phyloP scores from a whole-genome alignment of 2,888 invertebrate genomes.

The Microplitis deprimator region DNA sequence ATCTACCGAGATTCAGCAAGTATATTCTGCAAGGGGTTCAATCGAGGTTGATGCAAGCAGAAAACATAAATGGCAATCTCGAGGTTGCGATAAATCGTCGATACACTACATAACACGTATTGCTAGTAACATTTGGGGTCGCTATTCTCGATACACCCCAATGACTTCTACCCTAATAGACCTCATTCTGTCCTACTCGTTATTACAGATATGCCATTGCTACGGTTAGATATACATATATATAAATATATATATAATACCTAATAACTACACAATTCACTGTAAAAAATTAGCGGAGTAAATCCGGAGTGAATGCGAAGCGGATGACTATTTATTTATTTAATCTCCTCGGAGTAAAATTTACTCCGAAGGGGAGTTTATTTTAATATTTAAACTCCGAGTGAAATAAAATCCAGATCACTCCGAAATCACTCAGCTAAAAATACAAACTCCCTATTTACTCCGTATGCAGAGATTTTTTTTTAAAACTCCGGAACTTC shows the following conservation, averaged over 20 bases:
- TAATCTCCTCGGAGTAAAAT: too few relatives aligned
- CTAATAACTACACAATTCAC: too few relatives aligned
- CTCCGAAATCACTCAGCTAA: too few relatives aligned
- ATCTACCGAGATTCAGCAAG: not conserved
- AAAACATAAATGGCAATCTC: conserved; percentile 34
- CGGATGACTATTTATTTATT: too few relatives aligned
- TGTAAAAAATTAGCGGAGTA: too few relatives aligned
- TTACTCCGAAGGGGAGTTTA: too few relatives aligned
- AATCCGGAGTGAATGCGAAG: too few relatives aligned
- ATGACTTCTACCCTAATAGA: conserved; percentile 23
- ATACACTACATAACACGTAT: not conserved
- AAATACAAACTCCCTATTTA: too few relatives aligned
- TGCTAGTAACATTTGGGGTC: conserved; percentile 11
- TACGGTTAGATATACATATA: conserved; percentile 19
- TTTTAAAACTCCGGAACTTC: too few relatives aligned
- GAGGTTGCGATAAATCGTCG: conserved; percentile 31
- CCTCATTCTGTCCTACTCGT: not conserved
- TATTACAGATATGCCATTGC: conserved; percentile 12
- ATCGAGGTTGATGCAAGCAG: conserved; percentile 23
- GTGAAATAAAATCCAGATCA: too few relatives aligned
- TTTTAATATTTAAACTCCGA: too few relatives aligned
- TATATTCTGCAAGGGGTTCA: conserved; percentile 1
- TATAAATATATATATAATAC: not conserved
- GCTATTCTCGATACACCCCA: conserved; percentile 27
- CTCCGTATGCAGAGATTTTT: too few relatives aligned